Conservation (phyloP, 2,888 invertebrate genomes). For the Pinctada fucata region DNA sequence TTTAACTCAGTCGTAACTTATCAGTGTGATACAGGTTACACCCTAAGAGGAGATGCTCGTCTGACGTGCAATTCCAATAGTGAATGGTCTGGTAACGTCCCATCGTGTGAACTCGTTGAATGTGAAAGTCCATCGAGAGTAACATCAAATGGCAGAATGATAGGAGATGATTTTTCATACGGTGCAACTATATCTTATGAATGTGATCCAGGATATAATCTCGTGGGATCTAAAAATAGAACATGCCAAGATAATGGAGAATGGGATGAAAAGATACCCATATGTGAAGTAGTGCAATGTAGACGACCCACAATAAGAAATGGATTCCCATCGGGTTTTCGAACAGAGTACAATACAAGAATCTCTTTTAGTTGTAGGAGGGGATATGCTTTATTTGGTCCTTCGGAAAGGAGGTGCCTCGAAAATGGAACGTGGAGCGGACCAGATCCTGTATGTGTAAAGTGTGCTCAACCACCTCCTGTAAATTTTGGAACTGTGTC, state of each 20-base stretch:
- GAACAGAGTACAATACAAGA: slow-evolving; percentile 53
- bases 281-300: slow-evolving; percentile 67
- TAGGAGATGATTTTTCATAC: slow-evolving; percentile 52
- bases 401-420: slow-evolving; percentile 84
- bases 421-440: slow-evolving; percentile 72
- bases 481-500: slow-evolving; percentile 47
- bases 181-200: slow-evolving; percentile 63
- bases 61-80: slow-evolving; percentile 53
- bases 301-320: slow-evolving; percentile 48
- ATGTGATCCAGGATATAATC: slow-evolving; percentile 67
- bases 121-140: slow-evolving; percentile 57
- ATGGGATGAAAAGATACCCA: slow-evolving; percentile 66
- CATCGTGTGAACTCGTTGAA: slow-evolving; percentile 54
- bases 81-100: slow-evolving; percentile 55
- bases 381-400: slow-evolving; percentile 92
- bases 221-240: slow-evolving; percentile 52
- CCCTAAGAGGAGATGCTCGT: slow-evolving; percentile 46
- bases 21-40: slow-evolving; percentile 56
- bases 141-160: slow-evolving; percentile 55
- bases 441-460: slow-evolving; percentile 59
- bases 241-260: slow-evolving; percentile 64
- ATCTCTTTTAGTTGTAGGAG: slow-evolving; percentile 89
- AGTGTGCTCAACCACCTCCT: slow-evolving; percentile 48
- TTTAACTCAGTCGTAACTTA: slow-evolving; percentile 49
- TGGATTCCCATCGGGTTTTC: slow-evolving; percentile 56